These are phyloP conservation scores for Eupithecia tripunctaria DNA, from an alignment of 2,888 invertebrate genomes.

Conservation along the genomic window DNA sequence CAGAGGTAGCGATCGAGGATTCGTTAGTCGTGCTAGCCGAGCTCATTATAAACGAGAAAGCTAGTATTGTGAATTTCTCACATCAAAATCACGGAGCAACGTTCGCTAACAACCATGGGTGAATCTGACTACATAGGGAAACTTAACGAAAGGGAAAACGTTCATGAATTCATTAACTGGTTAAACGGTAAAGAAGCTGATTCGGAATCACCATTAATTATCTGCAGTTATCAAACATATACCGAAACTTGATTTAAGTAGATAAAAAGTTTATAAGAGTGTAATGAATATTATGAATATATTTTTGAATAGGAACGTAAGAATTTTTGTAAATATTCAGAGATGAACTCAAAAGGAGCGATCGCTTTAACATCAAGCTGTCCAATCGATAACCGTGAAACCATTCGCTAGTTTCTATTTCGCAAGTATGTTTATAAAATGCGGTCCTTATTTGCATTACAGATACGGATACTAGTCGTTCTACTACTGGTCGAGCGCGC, in stretches of 20 bases:
- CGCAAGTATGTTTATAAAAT: slow-evolving; percentile 21
- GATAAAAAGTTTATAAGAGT: not conserved
- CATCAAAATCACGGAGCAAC: slow-evolving; percentile 22
- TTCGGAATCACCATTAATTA: slow-evolving; percentile 13
- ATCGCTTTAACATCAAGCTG: not conserved
- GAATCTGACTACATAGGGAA: slow-evolving; percentile 17
- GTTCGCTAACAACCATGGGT: slow-evolving; percentile 24
- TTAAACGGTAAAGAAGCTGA: slow-evolving; percentile 13
- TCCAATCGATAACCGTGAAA: slow-evolving; percentile 24
- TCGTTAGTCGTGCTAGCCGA: slow-evolving; percentile 21
- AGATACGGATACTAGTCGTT: slow-evolving; percentile 80
- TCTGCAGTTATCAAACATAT: not conserved
- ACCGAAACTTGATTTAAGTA: not conserved
- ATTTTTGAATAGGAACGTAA: not conserved
- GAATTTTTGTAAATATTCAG: not conserved
- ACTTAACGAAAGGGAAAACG: slow-evolving; percentile 34
- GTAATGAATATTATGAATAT: too few relatives aligned
- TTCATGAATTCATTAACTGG: slow-evolving; percentile 29
- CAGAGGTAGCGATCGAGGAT: slow-evolving; percentile 21
- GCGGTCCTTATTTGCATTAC: slow-evolving; percentile 54
- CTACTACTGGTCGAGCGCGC: slow-evolving; percentile 62
- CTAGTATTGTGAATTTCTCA: slow-evolving; percentile 31
- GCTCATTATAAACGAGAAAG: slow-evolving; percentile 37
- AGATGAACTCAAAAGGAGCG: not conserved
- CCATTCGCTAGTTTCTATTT: slow-evolving; percentile 42